Conservation (phyloP, 2,113 vertebrate species). For the rabbit (Oryctolagus cuniculus) region mOryCun1.1 NC_091449.1:43034001-43034500, state of each 20-base stretch:
- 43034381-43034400: not conserved
- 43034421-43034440: not conserved
- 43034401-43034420: not conserved
- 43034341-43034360: not conserved
- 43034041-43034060: constrained; percentile 55
- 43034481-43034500: not conserved
- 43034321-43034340: constrained; percentile 24
- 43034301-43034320: constrained; percentile 64
- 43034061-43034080: constrained; percentile 44
- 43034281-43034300: constrained; percentile 23
- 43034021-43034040: constrained; percentile 37
- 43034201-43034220: constrained; percentile 51
- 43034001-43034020: accelerated
- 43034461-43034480: not conserved
- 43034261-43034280: not conserved
- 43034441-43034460: not conserved
- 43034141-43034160: constrained; percentile 42
- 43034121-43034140: constrained; percentile 57
- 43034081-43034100: constrained; percentile 57
- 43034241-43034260: constrained; percentile 52
- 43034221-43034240: constrained; percentile 7
- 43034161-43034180: constrained; percentile 47
- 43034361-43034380: not conserved
- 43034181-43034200: constrained; percentile 70
- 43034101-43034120: constrained; percentile 30